phyloP scores from a whole-genome alignment of 2,113 vertebrate genomes.

The Todiramphus saurophagus region DNA sequence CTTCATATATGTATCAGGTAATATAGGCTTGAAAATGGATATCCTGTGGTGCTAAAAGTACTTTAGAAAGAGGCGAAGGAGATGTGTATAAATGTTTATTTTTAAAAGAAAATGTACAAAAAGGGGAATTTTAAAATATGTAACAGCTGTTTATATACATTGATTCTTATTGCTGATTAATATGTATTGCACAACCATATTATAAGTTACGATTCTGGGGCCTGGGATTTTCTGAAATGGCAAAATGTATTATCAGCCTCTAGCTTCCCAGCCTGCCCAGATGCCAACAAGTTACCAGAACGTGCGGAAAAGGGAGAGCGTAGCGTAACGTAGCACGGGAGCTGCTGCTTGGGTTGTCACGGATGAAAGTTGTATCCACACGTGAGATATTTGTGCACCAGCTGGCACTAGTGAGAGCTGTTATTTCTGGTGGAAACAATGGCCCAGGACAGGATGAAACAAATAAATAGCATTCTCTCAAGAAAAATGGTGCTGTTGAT shows the following conservation, averaged over 20 bases:
- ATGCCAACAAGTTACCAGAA: conserved; percentile 52
- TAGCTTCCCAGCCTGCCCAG: conserved; percentile 64
- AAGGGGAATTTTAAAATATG: conserved; percentile 84
- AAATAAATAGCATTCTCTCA: conserved; percentile 64
- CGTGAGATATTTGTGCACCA: neutral
- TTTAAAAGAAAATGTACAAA: conserved; percentile 85
- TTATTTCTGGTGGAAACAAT: neutral
- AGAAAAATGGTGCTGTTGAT: conserved; percentile 73
- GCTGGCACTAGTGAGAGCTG: conserved; percentile 38
- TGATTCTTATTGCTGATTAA: conserved; percentile 89
- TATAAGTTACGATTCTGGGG: conserved; percentile 69
- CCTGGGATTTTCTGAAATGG: conserved; percentile 65
- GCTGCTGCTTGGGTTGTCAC: neutral
- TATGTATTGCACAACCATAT: conserved; percentile 85
- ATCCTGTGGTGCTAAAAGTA: conserved; percentile 95
- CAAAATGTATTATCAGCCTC: conserved; percentile 47
- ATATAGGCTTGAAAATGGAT: conserved; percentile 89
- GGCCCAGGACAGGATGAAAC: conserved; percentile 5
- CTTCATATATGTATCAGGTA: conserved; percentile 89
- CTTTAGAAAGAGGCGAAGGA: conserved; percentile 82
- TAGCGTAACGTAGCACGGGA: neutral
- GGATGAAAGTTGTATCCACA: neutral
- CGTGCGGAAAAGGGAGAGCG: conserved; percentile 40
- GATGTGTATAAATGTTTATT: conserved; percentile 87
- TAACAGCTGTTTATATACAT: conserved; percentile 87